These are phyloP conservation scores for Sitta europaea DNA, from an alignment of 2,113 vertebrate species.

Conservation along the genomic window DNA sequence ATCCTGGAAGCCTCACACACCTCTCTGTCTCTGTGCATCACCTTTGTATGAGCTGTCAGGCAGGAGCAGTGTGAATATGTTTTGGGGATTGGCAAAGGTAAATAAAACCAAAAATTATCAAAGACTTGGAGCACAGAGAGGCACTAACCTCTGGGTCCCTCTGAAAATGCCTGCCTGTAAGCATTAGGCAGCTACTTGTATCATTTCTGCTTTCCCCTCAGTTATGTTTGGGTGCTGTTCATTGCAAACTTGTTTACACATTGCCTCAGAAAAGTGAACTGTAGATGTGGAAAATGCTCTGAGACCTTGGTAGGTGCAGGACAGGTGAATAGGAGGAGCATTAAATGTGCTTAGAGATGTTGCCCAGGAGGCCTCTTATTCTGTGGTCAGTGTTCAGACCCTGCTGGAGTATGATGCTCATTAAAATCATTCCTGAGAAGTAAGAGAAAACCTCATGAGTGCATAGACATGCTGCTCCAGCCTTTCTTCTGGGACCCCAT, in stretches of 20 bases:
- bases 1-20: background rate
- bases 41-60: background rate
- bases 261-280: background rate
- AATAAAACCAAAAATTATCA: background rate
- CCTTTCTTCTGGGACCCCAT: background rate
- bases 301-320: background rate
- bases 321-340: background rate
- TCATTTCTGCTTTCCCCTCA: background rate
- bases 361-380: background rate
- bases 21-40: background rate
- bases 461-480: background rate
- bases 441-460: background rate
- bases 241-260: background rate
- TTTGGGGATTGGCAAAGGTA: background rate
- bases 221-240: background rate
- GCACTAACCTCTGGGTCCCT: background rate
- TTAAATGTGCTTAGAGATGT: background rate
- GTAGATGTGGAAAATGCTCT: background rate
- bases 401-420: background rate
- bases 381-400: background rate
- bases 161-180: background rate
- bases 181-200: background rate
- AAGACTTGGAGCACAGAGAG: background rate
- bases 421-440: background rate
- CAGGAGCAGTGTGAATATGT: background rate